Evolutionary conservation across 2,797 vertebrate genomes (phyloP).

Genomic region (Malacoraja senta): DNA sequence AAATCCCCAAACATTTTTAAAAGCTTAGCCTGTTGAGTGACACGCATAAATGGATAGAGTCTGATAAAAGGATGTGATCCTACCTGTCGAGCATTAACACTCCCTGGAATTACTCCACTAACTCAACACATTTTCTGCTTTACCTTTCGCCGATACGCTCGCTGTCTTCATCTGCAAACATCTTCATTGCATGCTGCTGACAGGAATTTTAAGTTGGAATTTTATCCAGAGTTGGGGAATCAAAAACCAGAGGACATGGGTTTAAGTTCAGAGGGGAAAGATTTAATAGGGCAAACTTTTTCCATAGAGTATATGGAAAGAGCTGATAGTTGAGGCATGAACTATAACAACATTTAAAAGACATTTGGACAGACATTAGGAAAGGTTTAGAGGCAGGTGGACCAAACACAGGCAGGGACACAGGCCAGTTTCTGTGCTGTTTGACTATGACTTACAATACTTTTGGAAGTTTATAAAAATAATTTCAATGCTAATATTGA

Average conservation of each 20-base stretch:
- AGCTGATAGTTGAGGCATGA: too few species aligned
- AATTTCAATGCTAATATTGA: background rate
- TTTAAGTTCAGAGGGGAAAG: too few species aligned
- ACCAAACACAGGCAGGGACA: too few species aligned
- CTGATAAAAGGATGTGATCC: background rate
- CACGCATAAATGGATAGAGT: background rate
- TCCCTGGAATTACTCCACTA: background rate
- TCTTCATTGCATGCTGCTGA: background rate
- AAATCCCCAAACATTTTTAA: background rate
- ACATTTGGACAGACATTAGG: too few species aligned
- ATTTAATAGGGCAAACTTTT: too few species aligned
- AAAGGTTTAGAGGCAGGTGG: too few species aligned
- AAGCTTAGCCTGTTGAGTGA: background rate
- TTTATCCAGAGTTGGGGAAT: too few species aligned
- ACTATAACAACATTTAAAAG: too few species aligned
- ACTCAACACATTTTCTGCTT: background rate
- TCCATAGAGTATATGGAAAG: too few species aligned
- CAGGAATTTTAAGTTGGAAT: background rate
- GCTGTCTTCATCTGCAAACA: background rate
- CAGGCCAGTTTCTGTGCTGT: too few species aligned
- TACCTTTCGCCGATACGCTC: background rate
- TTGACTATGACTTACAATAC: background rate
- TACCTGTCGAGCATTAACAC: background rate
- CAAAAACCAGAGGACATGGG: too few species aligned
- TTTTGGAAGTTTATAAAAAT: background rate